Conservation (phyloP, 1,140 invertebrate genomes). For the Berghia stephanieae region DNA sequence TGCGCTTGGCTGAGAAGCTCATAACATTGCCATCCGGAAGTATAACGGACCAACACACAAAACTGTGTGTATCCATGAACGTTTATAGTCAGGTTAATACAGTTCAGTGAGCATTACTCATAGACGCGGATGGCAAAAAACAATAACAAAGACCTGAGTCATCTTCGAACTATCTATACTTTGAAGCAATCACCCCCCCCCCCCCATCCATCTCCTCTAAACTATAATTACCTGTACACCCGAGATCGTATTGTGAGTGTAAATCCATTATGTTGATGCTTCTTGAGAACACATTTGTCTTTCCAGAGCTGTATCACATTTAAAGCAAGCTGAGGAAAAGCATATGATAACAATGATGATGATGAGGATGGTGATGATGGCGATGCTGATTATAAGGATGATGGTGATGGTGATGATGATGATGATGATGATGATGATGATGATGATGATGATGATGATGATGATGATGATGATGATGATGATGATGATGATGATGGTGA, state of each 20-base stretch:
- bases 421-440: conserved; percentile 25
- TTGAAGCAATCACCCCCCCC: neutral
- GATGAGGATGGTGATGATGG: conserved; percentile 8
- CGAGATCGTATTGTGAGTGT: conserved; percentile 37
- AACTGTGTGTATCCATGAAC: too few relatives aligned
- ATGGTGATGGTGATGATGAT: neutral
- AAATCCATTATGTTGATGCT: conserved; percentile 37
- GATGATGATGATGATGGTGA: neutral
- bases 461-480: conserved; percentile 33
- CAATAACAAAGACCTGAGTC: too few relatives aligned
- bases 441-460: conserved; percentile 34
- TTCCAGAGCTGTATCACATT: conserved; percentile 48
- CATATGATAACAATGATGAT: neutral
- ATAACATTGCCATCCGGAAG: too few relatives aligned
- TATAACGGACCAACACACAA: too few relatives aligned
- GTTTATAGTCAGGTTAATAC: too few relatives aligned
- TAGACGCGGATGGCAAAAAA: too few relatives aligned
- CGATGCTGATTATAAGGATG: conserved; percentile 9
- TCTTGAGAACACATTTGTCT: conserved; percentile 34
- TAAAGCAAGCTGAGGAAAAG: conserved; percentile 40
- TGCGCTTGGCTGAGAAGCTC: too few relatives aligned
- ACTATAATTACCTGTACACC: conserved; percentile 42
- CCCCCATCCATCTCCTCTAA: neutral
- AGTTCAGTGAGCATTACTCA: too few relatives aligned
- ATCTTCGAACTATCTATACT: too few relatives aligned